Evolutionary conservation across 2,888 invertebrate species (phyloP), one percentile per base, ranked within the genome.

Genomic region (Phania funesta): DNA sequence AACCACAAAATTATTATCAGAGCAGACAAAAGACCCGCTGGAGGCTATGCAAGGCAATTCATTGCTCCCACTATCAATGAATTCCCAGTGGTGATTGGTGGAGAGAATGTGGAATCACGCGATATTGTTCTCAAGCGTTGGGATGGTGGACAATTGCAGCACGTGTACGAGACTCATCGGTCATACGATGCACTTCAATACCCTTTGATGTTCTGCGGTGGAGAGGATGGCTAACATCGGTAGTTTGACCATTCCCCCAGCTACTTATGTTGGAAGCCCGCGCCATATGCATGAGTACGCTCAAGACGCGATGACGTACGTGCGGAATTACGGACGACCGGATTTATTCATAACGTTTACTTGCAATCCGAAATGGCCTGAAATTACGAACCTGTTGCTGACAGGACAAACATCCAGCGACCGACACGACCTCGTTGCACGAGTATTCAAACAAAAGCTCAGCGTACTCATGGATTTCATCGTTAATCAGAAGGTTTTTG

Each of bases 391-490:
- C 9, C 35, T 35, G 35, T 87, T 88, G 20, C 32, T 58, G 8
- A 8, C 58, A n/a, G 71, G 60, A n/a, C 52, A 73, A 62, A 29
- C 46, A 46, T 58, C 70, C 3, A 46, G n/a, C 18, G 56, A 70
- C 22, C 54, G 50, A 60, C 71, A 71, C 20, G 71, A 60, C 50
- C 18, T 70, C 18, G 32, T 26, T 58, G 70, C 58, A 70, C 70
- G 70, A 44, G 48, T 70, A 58, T 70, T 70, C 48, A 78, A 64
- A 48, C 35, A 35, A 35, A 35, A 35, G 35, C 11, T 35, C 67
- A 77, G n/a, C n/a, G n/a, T n/a, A n/a, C n/a, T 74, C 20, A 74
- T 80, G 62, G 38, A 80, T 46, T 74, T 35, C 48, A 80, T 74
- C 38, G 54, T 68, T 50, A 80, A 80, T 35, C 62, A 67, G 16